These are phyloP conservation scores for Galeruca laticollis DNA, from an alignment of 2,888 invertebrate genomes.

Conservation along the genomic window DNA sequence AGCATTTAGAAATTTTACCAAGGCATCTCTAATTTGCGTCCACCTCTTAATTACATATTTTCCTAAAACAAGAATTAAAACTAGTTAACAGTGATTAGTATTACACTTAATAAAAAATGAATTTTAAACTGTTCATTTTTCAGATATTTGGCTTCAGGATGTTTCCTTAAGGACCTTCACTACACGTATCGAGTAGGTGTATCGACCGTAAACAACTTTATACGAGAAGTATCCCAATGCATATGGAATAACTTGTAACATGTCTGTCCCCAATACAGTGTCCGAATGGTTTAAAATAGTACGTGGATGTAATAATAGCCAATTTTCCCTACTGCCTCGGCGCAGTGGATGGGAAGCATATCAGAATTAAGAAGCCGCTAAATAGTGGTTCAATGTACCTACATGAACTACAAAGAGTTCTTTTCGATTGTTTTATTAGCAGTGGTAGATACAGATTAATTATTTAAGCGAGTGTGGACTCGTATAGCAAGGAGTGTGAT, in stretches of 20 bases:
- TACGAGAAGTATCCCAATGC: constrained; percentile 9
- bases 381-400: constrained; percentile 28
- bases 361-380: constrained; percentile 17
- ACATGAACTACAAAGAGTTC: constrained; percentile 29
- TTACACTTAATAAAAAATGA: too few relatives aligned
- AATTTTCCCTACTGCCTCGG: constrained; percentile 18
- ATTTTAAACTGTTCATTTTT: constrained; percentile 24
- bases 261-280: constrained; percentile 16
- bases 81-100: too few relatives aligned
- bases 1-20: constrained; percentile 9
- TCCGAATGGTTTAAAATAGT: constrained; percentile 20
- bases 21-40: constrained; percentile 21
- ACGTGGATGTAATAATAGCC: constrained; percentile 19
- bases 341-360: constrained; percentile 29
- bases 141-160: constrained; percentile 33
- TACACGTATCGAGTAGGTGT: constrained; percentile 26
- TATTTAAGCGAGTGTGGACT: constrained; percentile 17
- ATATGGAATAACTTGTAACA: constrained; percentile 9
- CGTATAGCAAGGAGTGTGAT: constrained; percentile 30
- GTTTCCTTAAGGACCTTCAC: constrained; percentile 31
- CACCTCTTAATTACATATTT: constrained; percentile 28
- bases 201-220: constrained; percentile 21
- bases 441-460: constrained; percentile 30
- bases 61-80: constrained; percentile 32
- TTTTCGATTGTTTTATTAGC: constrained; percentile 26